Evolutionary conservation across 2,888 invertebrate species (phyloP).

Genomic region (Apoderus coryli): DNA sequence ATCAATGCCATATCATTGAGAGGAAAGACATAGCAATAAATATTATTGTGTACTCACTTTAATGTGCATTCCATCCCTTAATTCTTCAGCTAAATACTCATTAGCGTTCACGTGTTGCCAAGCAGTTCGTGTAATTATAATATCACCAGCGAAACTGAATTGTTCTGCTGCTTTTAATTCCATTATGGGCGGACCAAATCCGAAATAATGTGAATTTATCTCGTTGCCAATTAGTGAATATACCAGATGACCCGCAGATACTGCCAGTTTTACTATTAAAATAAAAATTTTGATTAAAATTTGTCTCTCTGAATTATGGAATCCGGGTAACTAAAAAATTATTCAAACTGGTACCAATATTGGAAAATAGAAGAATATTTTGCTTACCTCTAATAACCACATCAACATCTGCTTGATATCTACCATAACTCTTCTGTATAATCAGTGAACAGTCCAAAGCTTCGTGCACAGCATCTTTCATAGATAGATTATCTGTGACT

Average conservation of each 20-base stretch:
- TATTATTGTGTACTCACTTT: conserved; percentile 30
- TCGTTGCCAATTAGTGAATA: conserved; percentile 43
- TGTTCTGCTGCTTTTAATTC: conserved; percentile 40
- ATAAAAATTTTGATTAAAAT: conserved; percentile 1
- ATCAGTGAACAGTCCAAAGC: conserved; percentile 52
- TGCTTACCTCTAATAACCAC: conserved; percentile 42
- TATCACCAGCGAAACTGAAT: conserved; percentile 42
- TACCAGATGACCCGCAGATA: conserved; percentile 42
- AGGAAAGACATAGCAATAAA: background rate
- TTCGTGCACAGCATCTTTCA: conserved; percentile 45
- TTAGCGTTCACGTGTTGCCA: conserved; percentile 45
- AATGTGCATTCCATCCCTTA: conserved; percentile 39
- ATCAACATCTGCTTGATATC: conserved; percentile 44
- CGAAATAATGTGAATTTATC: conserved; percentile 40
- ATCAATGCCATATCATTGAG: too few species aligned
- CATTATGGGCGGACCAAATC: conserved; percentile 47
- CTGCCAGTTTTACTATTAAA: conserved; percentile 45
- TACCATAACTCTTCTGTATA: conserved; percentile 51
- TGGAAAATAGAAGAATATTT: conserved; percentile 5
- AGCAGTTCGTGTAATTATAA: conserved; percentile 42
- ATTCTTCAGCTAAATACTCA: conserved; percentile 41
- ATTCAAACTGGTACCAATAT: too few species aligned
- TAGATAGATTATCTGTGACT: conserved; percentile 35
- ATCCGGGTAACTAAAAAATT: too few species aligned
- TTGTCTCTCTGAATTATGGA: background rate